Base-by-base conservation (phyloP, 2,113 vertebrate species). In the Siniperca knerii region DNA sequence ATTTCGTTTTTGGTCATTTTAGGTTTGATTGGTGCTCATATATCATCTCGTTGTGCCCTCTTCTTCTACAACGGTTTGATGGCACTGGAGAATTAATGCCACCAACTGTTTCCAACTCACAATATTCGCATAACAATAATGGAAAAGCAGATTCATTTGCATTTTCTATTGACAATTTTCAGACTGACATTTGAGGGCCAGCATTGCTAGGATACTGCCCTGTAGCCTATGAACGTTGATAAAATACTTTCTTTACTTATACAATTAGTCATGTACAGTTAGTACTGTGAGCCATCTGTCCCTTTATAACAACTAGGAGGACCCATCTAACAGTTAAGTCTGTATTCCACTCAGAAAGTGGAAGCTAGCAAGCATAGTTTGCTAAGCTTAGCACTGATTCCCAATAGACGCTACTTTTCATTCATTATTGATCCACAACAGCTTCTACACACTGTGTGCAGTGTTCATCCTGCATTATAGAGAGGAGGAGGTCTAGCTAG, bases 181-280 rank as follows among this genome's bases (percentile, higher is more conserved):
- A 77, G n/a, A 72, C 44, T 79, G 69, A 81, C 78, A 82, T 79
- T 66, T 62, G 61, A 79, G 66, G 33, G 44, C 54, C 4, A 8
- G 9, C 18, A 77, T 83, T 90, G 83, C 83, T 86, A 88, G 75
- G 83, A 83, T 68, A 88, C 77, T 44, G 48, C 75, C 84, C 57
- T 77, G 20, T 16, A 66, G 71, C 40, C 37, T 16, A 29, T 55
- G 48, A 76, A 40, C 48, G 1, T 5, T 21, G 8, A 64, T 35
- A 21, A 9, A 40, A 40, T 18, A 21, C 18, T 35, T 62, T 62
- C 29, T 60, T 60, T 29, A 2, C 55, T n/a, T 57, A 5, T 12
- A 25, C 55, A 61, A 33, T 62, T 9, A 62, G 33, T 62, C 33
- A 62, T 37, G 7, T 10, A 21, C 8, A 9, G 33, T 35, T 62